These are phyloP conservation scores for Todiramphus chloris DNA, from an alignment of 2,113 vertebrate genomes.

Conservation along the genomic window DNA sequence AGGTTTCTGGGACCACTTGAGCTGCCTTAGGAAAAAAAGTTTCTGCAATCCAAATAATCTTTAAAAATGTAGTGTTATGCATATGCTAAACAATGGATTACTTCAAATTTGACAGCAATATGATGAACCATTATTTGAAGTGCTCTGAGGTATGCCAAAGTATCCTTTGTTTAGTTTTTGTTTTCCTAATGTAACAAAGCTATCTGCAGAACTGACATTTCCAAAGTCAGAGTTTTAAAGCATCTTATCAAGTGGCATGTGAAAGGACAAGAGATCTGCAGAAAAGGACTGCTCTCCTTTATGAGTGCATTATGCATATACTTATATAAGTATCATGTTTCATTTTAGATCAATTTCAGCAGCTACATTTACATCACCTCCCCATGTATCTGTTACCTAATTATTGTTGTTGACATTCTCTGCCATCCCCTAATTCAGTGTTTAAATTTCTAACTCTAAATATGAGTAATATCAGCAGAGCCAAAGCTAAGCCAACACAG, in stretches of 20 bases:
- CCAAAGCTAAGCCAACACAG: background rate
- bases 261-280: background rate
- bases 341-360: background rate
- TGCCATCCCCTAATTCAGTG: background rate
- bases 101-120: constrained; percentile 32
- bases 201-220: background rate
- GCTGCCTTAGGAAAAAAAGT: background rate
- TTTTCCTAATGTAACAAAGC: background rate
- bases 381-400: background rate
- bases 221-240: background rate
- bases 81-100: constrained; percentile 19
- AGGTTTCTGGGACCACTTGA: background rate
- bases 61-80: background rate
- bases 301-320: background rate
- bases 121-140: constrained; percentile 6
- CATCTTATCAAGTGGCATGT: background rate
- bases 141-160: background rate
- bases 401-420: background rate
- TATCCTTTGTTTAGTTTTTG: background rate
- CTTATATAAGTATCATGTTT: background rate
- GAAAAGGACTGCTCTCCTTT: background rate
- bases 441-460: background rate
- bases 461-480: background rate
- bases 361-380: background rate
- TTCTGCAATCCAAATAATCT: background rate